These are phyloP conservation scores for Nudaria mundana DNA, from an alignment of 2,888 invertebrate species.

Conservation along the genomic window DNA sequence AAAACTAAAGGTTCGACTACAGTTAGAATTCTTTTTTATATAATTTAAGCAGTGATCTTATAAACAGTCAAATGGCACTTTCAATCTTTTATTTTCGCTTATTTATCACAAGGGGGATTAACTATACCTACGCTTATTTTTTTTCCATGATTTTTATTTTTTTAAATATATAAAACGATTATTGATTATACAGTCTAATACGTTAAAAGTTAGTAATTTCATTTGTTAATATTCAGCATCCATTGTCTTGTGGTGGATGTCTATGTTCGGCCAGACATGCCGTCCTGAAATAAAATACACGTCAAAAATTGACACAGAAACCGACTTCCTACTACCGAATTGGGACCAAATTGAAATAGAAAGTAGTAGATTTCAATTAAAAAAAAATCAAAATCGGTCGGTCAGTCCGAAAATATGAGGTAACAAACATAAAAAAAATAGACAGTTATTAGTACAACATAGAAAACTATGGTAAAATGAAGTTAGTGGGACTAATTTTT, in stretches of 20 bases:
- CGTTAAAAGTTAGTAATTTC: slow-evolving; percentile 21
- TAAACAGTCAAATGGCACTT: slow-evolving; percentile 58
- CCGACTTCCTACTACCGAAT: no score
- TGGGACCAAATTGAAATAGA: no score
- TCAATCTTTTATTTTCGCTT: slow-evolving; percentile 53
- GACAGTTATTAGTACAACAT: no score
- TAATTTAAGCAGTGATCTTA: slow-evolving; percentile 26
- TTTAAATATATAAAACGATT: slow-evolving; percentile 23
- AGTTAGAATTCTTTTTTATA: slow-evolving; percentile 7
- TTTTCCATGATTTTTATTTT: slow-evolving; percentile 13
- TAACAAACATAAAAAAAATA: no score
- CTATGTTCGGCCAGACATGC: slow-evolving; percentile 65
- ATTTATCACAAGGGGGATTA: slow-evolving; percentile 61
- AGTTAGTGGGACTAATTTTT: no score
- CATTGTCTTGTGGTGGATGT: slow-evolving; percentile 46
- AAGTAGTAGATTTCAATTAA: no score
- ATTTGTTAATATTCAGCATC: slow-evolving; percentile 25
- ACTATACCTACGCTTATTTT: slow-evolving; percentile 29
- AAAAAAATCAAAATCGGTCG: no score
- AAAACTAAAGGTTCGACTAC: no score
- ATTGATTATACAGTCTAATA: slow-evolving; percentile 32
- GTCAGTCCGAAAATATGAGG: no score
- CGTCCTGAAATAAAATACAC: slow-evolving; percentile 67
- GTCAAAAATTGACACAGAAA: no score
- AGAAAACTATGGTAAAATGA: no score